phyloP scores from a whole-genome alignment of 1,140 invertebrate genomes.

The Eupeodes corollae region DNA sequence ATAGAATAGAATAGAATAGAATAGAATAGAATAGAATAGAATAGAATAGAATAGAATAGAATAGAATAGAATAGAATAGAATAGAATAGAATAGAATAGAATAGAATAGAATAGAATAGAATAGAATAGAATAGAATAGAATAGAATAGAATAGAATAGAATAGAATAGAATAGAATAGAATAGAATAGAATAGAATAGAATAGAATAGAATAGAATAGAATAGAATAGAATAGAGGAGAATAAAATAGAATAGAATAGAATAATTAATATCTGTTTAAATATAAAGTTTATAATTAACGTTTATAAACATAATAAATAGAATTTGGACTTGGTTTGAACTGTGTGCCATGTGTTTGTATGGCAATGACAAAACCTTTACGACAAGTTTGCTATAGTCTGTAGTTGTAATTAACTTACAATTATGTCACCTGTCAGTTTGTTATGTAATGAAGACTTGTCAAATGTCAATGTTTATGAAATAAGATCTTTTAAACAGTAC shows the following conservation, averaged over 20 bases:
- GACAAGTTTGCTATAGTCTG: too few species aligned
- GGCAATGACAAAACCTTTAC: too few species aligned
- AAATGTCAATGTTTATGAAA: too few species aligned
- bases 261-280: background rate
- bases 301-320: too few species aligned
- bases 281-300: too few species aligned
- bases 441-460: too few species aligned
- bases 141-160: slow-evolving; percentile 4
- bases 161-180: slow-evolving; percentile 4
- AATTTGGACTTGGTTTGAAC: background rate
- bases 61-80: background rate
- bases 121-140: slow-evolving; percentile 4
- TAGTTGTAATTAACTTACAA: too few species aligned
- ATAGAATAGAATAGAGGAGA: slow-evolving; percentile 2
- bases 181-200: slow-evolving; percentile 4
- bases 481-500: too few species aligned
- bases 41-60: background rate
- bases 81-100: background rate
- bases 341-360: background rate
- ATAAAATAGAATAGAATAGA: slow-evolving; percentile 3
- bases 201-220: slow-evolving; percentile 3
- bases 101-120: slow-evolving; percentile 1
- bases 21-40: slow-evolving; percentile 5
- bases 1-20: slow-evolving; percentile 4
- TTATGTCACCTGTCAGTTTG: too few species aligned